Base-by-base conservation (phyloP, 2,888 invertebrate species). In the Clivina fossor region DNA sequence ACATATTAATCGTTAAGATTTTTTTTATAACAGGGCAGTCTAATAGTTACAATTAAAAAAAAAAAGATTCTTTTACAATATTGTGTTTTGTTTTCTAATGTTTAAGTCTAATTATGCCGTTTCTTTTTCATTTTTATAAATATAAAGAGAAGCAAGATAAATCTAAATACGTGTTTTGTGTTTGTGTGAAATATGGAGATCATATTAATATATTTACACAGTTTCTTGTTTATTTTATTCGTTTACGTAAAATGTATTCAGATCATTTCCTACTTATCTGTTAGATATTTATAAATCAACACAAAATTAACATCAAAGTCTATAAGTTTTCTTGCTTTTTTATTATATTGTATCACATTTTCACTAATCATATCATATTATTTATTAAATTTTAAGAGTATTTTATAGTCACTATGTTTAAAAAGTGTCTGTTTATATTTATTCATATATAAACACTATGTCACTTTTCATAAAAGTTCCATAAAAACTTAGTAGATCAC, bases 401-500 rank as follows among this genome's bases (percentile, higher is more conserved):
- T 54, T 54, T 54, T 18, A 22, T 19, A 18, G 35, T 35, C 41
- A 51, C 32, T 43, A 19, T 20, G 15, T 43, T 40, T 19, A 8
- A 16, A 40, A 19, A n/a, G 20, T 19, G 40, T 40, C 22, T 44
- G 11, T 33, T 30, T 16, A 35, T 37, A 35, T 53, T 37, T 41
- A 18, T 40, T 19, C 40, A 40, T 40, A 40, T 40, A 20, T 16
- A 20, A 22, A 53, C 53, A 53, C 44, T 44, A 40, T 40, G 26
- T 41, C 51, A 51, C 50, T 40, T 38, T 43, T 43, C 41, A 32
- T 51, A 43, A 15, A 22, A 30, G 30, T 28, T 24, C 28, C 33
- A 35, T 11, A 24, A 11, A 13, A 13, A 9, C 5, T 76, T 79
- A 91, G 78, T 91, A 93, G 75, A 91, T 85, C 68, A 97, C 95